Percentiles rank a stretch among this genome's conserved stretches.
These are phyloP conservation scores for Heliconius sara DNA, from an alignment of 2,888 invertebrate genomes.

Conservation along the genomic window DNA sequence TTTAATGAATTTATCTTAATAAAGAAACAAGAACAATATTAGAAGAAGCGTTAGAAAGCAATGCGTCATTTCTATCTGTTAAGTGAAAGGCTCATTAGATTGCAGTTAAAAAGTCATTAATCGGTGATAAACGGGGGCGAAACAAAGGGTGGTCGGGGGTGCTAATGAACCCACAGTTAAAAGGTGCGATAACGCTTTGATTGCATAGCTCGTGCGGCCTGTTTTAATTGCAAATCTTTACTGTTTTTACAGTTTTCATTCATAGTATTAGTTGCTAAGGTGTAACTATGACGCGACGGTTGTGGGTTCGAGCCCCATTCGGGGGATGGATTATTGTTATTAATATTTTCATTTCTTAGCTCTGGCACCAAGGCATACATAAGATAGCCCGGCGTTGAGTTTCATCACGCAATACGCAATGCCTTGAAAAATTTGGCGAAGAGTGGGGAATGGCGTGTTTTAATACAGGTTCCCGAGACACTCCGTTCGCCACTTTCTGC, in stretches of 20 bases:
- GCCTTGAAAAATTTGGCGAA: too few relatives aligned
- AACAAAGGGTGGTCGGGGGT: slow-evolving; percentile 44
- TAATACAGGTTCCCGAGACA: too few relatives aligned
- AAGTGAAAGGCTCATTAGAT: slow-evolving; percentile 49
- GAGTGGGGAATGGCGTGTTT: too few relatives aligned
- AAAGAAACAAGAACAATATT: background rate
- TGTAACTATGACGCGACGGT: too few relatives aligned
- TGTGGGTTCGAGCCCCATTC: too few relatives aligned
- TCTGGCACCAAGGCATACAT: too few relatives aligned
- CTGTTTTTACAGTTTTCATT: slow-evolving; percentile 3
- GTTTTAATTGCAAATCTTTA: slow-evolving; percentile 12
- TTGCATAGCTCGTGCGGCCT: slow-evolving; percentile 26
- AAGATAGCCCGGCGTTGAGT: too few relatives aligned
- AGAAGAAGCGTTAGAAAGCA: slow-evolving; percentile 5
- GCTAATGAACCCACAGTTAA: slow-evolving; percentile 44
- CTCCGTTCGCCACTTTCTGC: too few relatives aligned
- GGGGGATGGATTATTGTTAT: too few relatives aligned
- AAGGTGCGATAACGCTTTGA: slow-evolving; percentile 28
- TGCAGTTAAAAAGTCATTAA: slow-evolving; percentile 52
- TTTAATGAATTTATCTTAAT: slow-evolving; percentile 6
- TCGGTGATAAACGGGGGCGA: slow-evolving; percentile 49
- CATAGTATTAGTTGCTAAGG: too few relatives aligned
- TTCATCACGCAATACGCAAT: too few relatives aligned
- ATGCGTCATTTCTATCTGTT: slow-evolving; percentile 35
- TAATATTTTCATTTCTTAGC: too few relatives aligned